Conservation (phyloP, 2,888 invertebrate genomes). For the Sminthurides aquaticus region DNA sequence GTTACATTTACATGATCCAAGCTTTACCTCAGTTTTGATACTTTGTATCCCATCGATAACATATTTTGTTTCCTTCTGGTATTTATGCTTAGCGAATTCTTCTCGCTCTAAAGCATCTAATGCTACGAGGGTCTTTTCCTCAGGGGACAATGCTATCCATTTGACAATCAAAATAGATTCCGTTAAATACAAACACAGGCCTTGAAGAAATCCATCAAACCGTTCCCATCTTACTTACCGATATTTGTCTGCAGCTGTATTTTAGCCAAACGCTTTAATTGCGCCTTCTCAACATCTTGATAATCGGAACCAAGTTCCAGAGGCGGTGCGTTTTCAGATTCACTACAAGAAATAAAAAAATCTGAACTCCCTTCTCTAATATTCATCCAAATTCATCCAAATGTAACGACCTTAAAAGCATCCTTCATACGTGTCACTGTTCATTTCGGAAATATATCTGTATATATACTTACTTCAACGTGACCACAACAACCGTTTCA, state of each 20-base stretch:
- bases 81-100: constrained; percentile 13
- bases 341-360: too few species aligned
- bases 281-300: constrained; percentile 23
- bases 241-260: constrained; percentile 6
- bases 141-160: constrained; percentile 3
- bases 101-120: constrained; percentile 6
- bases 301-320: constrained; percentile 24
- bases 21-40: neutral
- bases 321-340: too few species aligned
- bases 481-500: too few species aligned
- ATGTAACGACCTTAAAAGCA: too few species aligned
- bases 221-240: neutral
- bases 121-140: constrained; percentile 16
- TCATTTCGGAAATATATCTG: too few species aligned
- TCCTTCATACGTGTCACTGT: too few species aligned
- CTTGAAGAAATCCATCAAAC: neutral
- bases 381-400: too few species aligned
- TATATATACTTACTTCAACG: too few species aligned
- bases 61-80: constrained; percentile 6
- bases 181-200: too few species aligned
- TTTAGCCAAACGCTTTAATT: constrained; percentile 16
- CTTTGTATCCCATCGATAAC: constrained; percentile 10
- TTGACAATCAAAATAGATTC: too few species aligned
- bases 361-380: too few species aligned
- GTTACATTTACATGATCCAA: too few species aligned